phyloP scores from a whole-genome alignment of 2,113 vertebrate species.

The Eolophus roseicapilla region DNA sequence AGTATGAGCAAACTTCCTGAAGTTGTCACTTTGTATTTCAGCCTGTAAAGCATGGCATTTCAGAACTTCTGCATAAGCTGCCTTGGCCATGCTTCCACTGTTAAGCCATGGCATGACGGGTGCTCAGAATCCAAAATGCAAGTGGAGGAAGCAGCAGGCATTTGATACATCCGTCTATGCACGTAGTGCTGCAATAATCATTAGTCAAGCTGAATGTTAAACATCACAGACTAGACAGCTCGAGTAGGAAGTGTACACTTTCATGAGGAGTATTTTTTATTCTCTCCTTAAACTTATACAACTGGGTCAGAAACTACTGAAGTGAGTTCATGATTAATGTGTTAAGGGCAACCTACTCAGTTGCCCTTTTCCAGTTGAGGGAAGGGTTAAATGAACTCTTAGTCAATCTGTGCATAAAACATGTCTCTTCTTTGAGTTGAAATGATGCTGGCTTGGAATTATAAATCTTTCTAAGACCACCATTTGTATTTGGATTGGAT shows the following conservation, averaged over 20 bases:
- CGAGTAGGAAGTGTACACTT: neutral
- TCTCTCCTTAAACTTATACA: neutral
- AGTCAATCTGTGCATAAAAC: neutral
- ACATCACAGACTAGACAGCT: neutral
- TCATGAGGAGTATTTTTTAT: neutral
- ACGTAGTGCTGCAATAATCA: neutral
- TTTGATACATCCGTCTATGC: neutral
- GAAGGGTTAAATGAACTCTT: neutral
- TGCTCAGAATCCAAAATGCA: neutral
- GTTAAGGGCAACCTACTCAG: neutral
- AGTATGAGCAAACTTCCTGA: conserved; percentile 9
- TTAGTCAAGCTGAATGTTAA: neutral
- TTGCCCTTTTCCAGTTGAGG: neutral
- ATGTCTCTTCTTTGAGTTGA: neutral
- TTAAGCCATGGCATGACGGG: neutral
- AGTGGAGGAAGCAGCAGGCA: neutral
- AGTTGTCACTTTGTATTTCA: neutral
- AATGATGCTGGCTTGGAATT: neutral
- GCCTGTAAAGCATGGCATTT: neutral
- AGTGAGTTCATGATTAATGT: neutral
- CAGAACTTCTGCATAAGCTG: neutral
- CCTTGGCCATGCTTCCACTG: neutral
- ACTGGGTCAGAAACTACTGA: neutral
- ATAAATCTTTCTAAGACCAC: neutral
- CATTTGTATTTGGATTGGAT: neutral